Conservation (phyloP, 2,113 vertebrate species). For the Maylandia zebra region DNA sequence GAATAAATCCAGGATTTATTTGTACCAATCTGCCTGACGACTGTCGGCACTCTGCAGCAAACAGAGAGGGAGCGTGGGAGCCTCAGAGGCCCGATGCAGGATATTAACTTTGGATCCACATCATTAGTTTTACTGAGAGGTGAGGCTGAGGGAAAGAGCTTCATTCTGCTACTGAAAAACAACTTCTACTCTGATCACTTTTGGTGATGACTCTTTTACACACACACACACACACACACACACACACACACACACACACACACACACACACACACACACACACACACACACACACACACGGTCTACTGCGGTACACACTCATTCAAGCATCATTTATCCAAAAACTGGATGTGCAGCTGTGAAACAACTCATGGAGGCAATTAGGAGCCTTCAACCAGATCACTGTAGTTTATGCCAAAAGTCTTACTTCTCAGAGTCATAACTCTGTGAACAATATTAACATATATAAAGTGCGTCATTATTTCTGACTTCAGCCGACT, state of each 20-base stretch:
- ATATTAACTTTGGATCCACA: conserved; percentile 31
- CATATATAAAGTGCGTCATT: background rate
- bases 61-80: background rate
- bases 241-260: background rate
- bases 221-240: background rate
- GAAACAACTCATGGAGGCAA: background rate
- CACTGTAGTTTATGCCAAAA: background rate
- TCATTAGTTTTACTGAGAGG: conserved; percentile 25
- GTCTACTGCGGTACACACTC: background rate
- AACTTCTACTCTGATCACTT: background rate
- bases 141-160: background rate
- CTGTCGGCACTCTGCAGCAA: background rate
- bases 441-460: background rate
- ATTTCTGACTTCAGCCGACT: background rate
- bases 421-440: background rate
- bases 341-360: background rate
- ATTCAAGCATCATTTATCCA: background rate
- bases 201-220: background rate
- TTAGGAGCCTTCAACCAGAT: background rate
- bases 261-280: background rate
- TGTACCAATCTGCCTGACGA: background rate
- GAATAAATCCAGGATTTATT: conserved; percentile 29
- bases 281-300: background rate
- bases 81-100: conserved; percentile 11
- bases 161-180: background rate